These are phyloP conservation scores for Datnioides undecimradiatus DNA, from an alignment of 2,113 vertebrate genomes.

Conservation along the genomic window DNA sequence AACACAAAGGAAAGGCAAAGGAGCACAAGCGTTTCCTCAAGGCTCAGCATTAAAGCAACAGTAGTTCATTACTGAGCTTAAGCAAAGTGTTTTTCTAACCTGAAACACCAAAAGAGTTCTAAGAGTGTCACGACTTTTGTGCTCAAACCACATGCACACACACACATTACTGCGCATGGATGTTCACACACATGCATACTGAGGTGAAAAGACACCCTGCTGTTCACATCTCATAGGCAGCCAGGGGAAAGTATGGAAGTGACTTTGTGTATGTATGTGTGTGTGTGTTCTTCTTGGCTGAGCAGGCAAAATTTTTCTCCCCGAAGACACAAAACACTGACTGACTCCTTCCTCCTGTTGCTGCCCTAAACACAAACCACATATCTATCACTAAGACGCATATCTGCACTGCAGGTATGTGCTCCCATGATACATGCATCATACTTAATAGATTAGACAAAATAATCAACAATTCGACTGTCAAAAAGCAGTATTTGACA, in stretches of 20 bases:
- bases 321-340: constrained; percentile 40
- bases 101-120: constrained; percentile 15
- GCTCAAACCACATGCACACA: neutral
- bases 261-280: neutral
- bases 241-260: neutral
- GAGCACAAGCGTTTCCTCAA: neutral
- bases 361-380: constrained; percentile 14
- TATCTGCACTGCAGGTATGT: constrained; percentile 17
- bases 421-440: too few species aligned
- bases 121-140: constrained; percentile 10
- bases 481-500: too few species aligned
- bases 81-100: constrained; percentile 17
- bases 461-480: neutral
- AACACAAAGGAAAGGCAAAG: constrained; percentile 40
- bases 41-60: constrained; percentile 45
- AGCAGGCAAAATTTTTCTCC: constrained; percentile 38
- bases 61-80: constrained; percentile 38
- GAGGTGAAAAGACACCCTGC: constrained; percentile 28
- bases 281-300: constrained; percentile 7
- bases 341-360: constrained; percentile 27
- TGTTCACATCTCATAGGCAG: constrained; percentile 26
- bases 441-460: too few species aligned
- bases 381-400: constrained; percentile 1
- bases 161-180: neutral
- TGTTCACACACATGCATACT: neutral